Evolutionary conservation across 2,113 vertebrate genomes (phyloP).

Genomic region (Petromus typicus): DNA sequence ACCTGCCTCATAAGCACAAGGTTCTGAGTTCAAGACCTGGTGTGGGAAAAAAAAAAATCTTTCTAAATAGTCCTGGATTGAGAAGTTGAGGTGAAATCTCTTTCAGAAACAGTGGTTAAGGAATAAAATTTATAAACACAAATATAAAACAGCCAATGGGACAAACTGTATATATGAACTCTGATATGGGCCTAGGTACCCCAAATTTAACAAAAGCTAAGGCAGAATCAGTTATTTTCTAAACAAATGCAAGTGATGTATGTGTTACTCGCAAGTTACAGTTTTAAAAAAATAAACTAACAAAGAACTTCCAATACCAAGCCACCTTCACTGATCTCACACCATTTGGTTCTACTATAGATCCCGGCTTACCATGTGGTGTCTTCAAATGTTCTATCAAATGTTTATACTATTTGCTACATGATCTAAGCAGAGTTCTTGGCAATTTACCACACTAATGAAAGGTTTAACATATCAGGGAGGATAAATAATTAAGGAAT

Average conservation of each 20-base stretch:
- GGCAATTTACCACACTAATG: slow-evolving; percentile 74
- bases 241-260: neutral
- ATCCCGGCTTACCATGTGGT: slow-evolving; percentile 60
- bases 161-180: neutral
- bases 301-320: slow-evolving; percentile 46
- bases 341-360: slow-evolving; percentile 31
- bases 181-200: neutral
- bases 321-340: neutral
- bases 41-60: neutral
- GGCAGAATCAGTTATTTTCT: neutral
- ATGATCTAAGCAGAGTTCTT: slow-evolving; percentile 77
- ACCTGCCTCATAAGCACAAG: no score
- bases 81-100: neutral
- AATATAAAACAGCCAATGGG: neutral
- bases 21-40: no score
- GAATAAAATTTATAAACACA: slow-evolving; percentile 13
- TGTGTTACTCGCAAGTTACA: neutral
- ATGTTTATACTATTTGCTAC: slow-evolving; percentile 75
- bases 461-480: slow-evolving; percentile 77
- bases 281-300: slow-evolving; percentile 48
- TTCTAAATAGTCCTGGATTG: slow-evolving; percentile 4
- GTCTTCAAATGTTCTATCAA: slow-evolving; percentile 77
- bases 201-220: slow-evolving; percentile 40
- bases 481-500: slow-evolving; percentile 79
- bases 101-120: neutral